A percentile compares a stretch with the other conserved stretches of the same genome.
phyloP scores from a whole-genome alignment of 2,888 invertebrate genomes.

The Protophormia terraenovae region DNA sequence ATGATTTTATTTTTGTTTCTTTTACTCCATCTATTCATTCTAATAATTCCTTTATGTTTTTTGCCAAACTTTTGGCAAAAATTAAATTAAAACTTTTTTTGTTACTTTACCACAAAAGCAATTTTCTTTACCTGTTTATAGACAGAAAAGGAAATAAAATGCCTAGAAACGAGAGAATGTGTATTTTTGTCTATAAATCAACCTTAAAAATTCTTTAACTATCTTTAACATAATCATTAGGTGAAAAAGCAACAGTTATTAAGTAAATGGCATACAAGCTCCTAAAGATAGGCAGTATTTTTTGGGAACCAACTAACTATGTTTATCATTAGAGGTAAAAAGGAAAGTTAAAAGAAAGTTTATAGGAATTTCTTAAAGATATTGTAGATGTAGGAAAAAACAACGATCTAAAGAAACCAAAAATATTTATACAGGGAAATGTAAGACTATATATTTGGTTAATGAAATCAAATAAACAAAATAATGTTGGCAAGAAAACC shows the following conservation, averaged over 20 bases:
- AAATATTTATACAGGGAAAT: background rate
- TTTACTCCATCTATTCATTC: background rate
- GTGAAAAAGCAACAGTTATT: constrained; percentile 54
- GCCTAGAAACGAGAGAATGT: background rate
- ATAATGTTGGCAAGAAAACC: constrained; percentile 46
- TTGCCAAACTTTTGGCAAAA: constrained; percentile 50
- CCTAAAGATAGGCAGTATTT: constrained; percentile 53
- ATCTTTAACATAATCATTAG: constrained; percentile 24
- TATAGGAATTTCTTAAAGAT: constrained; percentile 4
- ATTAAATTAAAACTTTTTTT: constrained; percentile 65
- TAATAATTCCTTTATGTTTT: constrained; percentile 39
- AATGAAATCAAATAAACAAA: constrained; percentile 60
- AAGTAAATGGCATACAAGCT: constrained; percentile 24
- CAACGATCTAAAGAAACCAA: background rate
- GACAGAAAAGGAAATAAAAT: background rate
- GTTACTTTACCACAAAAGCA: constrained; percentile 13
- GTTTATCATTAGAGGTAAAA: background rate
- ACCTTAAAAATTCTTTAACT: constrained; percentile 46
- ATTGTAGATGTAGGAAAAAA: constrained; percentile 4
- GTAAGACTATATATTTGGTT: constrained; percentile 1
- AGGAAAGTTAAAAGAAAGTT: background rate
- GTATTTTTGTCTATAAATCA: constrained; percentile 49
- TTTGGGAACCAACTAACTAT: background rate
- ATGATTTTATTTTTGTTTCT: constrained; percentile 44
- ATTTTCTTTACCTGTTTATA: constrained; percentile 26